Evolutionary conservation across 2,888 invertebrate species (phyloP).

Genomic region (Congeria kusceri): DNA sequence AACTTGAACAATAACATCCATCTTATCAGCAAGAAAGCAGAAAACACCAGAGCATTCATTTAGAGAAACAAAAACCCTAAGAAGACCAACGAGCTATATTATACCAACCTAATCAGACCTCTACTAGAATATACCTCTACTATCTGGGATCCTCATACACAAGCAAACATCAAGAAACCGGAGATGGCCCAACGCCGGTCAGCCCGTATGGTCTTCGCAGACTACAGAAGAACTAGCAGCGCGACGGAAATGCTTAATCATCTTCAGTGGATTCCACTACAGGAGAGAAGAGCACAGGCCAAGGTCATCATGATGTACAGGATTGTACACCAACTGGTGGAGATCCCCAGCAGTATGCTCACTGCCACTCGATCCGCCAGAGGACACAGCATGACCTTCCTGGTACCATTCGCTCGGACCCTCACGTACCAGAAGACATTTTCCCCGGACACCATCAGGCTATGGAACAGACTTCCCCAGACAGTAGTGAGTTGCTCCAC

Average conservation of each 20-base stretch:
- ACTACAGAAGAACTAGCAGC: conserved; percentile 29
- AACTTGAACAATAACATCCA: conserved; percentile 11
- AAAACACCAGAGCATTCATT: conserved; percentile 10
- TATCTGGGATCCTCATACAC: conserved; percentile 27
- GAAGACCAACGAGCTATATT: conserved; percentile 27
- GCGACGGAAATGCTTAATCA: conserved; percentile 25
- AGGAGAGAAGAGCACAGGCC: conserved; percentile 30
- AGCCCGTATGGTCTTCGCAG: conserved; percentile 13
- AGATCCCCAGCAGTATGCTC: background rate
- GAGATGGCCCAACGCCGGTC: conserved; percentile 24
- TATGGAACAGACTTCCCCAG: too few relatives aligned
- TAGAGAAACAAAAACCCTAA: conserved; percentile 7
- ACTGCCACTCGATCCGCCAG: too few relatives aligned
- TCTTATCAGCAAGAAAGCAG: background rate
- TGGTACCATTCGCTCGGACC: too few relatives aligned
- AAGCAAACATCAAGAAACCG: conserved; percentile 9
- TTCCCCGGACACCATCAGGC: too few relatives aligned
- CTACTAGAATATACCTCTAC: conserved; percentile 16
- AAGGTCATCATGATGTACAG: conserved; percentile 22
- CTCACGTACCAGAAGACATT: too few relatives aligned
- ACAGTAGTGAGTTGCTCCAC: too few relatives aligned
- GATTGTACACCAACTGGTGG: conserved; percentile 10
- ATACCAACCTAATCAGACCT: conserved; percentile 11
- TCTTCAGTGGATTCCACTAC: conserved; percentile 18
- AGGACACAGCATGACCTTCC: too few relatives aligned